Percentiles rank a stretch among this genome's conserved stretches.
Evolutionary conservation across 2,113 vertebrate genomes (phyloP).

Genomic region (Aptenodytes patagonicus): DNA sequence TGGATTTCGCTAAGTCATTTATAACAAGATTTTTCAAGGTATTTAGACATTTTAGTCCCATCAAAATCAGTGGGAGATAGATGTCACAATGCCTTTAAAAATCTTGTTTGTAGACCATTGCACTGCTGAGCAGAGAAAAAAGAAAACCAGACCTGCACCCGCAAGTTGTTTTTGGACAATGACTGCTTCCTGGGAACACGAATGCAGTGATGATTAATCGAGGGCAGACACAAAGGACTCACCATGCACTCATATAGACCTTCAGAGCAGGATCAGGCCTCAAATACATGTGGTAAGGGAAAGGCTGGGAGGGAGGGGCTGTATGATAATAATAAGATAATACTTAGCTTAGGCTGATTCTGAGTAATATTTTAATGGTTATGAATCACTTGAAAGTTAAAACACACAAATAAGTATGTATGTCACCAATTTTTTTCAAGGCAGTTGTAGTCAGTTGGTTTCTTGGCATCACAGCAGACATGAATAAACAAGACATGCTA

Average conservation of each 20-base stretch:
- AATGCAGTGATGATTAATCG: neutral
- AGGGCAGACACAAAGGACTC: neutral
- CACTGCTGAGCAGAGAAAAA: neutral
- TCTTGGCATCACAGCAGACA: neutral
- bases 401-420: neutral
- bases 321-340: neutral
- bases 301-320: neutral
- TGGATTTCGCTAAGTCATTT: slow-evolving; percentile 48
- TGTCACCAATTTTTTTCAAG: neutral
- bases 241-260: accelerated
- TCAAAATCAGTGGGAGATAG: slow-evolving; percentile 19
- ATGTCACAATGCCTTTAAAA: slow-evolving; percentile 18
- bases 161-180: neutral
- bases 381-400: neutral
- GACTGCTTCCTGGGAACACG: neutral
- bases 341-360: neutral
- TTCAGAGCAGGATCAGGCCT: neutral
- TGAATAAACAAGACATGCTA: neutral
- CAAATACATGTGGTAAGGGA: neutral
- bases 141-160: neutral
- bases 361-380: neutral
- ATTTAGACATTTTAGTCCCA: slow-evolving; percentile 36
- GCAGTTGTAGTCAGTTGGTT: neutral
- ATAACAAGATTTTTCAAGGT: slow-evolving; percentile 51
- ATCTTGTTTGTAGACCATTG: neutral